phyloP scores from a whole-genome alignment of 2,797 vertebrate species.

The Leptodactylus fallax region DNA sequence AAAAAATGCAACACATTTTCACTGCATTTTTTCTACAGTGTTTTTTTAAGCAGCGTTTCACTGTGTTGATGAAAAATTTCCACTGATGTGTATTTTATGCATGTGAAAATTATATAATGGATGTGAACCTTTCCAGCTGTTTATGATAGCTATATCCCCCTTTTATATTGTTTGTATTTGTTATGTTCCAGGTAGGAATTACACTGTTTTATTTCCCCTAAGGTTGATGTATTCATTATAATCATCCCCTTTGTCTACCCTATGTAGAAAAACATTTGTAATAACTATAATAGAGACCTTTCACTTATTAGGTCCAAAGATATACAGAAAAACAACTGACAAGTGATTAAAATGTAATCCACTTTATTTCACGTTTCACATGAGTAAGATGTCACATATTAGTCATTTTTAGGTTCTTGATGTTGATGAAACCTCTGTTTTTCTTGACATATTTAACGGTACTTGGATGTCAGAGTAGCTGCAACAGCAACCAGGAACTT shows the following conservation, averaged over 20 bases:
- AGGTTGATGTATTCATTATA: neutral
- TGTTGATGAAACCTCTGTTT: slow-evolving; percentile 1
- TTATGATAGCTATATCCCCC: no score
- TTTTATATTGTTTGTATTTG: no score
- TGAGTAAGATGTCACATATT: neutral
- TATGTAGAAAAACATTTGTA: neutral
- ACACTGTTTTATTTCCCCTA: neutral
- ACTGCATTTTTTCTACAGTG: no score
- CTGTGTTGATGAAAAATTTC: no score
- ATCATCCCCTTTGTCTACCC: neutral
- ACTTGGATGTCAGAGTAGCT: slow-evolving; percentile 83
- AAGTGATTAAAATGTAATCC: neutral
- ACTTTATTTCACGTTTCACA: slow-evolving; percentile 45
- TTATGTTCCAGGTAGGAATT: no score
- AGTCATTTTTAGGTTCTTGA: neutral
- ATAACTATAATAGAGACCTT: neutral
- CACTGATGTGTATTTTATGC: no score
- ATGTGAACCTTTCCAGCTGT: no score
- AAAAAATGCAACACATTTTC: no score
- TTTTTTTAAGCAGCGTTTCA: no score
- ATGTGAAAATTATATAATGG: no score
- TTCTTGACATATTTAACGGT: slow-evolving; percentile 76
- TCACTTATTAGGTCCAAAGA: neutral
- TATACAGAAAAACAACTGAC: neutral
- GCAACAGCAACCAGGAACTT: slow-evolving; percentile 81